Evolutionary conservation across 2,113 vertebrate species (phyloP).

Genomic region (Recurvirostra avosetta): DNA sequence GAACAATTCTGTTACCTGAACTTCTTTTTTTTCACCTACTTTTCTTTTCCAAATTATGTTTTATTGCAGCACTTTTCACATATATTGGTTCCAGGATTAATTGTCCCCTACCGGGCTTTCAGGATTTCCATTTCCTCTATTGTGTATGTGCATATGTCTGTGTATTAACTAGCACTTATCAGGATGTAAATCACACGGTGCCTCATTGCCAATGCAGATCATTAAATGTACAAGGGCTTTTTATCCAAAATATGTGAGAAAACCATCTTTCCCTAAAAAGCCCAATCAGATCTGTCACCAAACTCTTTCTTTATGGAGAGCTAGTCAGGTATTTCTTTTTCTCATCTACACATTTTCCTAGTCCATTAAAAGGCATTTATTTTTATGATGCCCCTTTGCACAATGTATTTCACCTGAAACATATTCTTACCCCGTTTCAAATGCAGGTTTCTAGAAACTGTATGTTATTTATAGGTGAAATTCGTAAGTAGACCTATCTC

Average conservation of each 20-base stretch:
- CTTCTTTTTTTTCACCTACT: background rate
- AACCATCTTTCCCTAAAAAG: background rate
- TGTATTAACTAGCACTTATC: background rate
- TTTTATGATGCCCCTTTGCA: background rate
- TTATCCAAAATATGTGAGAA: background rate
- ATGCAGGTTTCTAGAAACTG: background rate
- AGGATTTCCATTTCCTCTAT: background rate
- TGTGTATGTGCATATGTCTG: background rate
- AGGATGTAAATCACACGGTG: background rate
- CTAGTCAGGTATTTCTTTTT: background rate
- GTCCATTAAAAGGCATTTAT: background rate
- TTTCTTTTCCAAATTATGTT: background rate
- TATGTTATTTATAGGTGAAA: background rate
- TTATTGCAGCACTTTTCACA: background rate
- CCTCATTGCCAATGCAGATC: background rate
- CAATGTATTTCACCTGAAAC: background rate
- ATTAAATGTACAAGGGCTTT: background rate
- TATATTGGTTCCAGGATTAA: background rate
- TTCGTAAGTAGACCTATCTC: background rate
- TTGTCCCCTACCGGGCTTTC: background rate
- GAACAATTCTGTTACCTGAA: background rate
- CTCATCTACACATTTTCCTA: background rate
- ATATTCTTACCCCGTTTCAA: background rate
- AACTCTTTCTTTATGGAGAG: background rate
- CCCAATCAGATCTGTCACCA: background rate